Conservation (phyloP, 2,888 invertebrate species). For the Hirtodrosophila alboralis region DNA sequence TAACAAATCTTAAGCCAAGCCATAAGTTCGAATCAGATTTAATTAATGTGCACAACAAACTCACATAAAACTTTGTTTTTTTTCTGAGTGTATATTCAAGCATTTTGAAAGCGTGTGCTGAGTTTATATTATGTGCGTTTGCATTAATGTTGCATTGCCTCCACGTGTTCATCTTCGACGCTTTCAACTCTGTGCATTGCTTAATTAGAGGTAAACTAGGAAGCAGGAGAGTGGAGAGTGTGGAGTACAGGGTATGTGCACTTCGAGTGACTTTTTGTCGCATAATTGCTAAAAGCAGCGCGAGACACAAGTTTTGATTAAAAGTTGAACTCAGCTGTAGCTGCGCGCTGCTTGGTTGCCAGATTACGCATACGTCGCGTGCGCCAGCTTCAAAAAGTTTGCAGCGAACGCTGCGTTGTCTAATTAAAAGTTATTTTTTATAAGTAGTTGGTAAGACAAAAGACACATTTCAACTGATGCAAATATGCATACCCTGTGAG, state of each 20-base stretch:
- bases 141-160: constrained; percentile 71
- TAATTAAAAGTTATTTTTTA: constrained; percentile 67
- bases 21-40: no score
- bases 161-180: no score
- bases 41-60: no score
- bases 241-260: constrained; percentile 27
- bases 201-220: constrained; percentile 64
- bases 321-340: constrained; percentile 54
- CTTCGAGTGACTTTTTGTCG: constrained; percentile 60
- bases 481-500: constrained; percentile 6
- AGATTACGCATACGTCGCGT: constrained; percentile 61
- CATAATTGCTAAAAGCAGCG: constrained; percentile 59
- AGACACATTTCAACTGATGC: constrained; percentile 16
- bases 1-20: no score
- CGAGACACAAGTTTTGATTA: constrained; percentile 71
- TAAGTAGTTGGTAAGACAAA: constrained; percentile 54
- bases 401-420: constrained; percentile 19
- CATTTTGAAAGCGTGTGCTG: constrained; percentile 1
- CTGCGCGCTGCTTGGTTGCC: constrained; percentile 16
- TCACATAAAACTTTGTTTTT: no score
- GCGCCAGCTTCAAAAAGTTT: constrained; percentile 41
- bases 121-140: constrained; percentile 29
- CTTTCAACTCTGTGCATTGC: constrained; percentile 54
- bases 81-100: no score
- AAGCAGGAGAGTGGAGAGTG: background rate